phyloP scores from a whole-genome alignment of 2,797 vertebrate species.

The Urocyon cinereoargenteus region DNA sequence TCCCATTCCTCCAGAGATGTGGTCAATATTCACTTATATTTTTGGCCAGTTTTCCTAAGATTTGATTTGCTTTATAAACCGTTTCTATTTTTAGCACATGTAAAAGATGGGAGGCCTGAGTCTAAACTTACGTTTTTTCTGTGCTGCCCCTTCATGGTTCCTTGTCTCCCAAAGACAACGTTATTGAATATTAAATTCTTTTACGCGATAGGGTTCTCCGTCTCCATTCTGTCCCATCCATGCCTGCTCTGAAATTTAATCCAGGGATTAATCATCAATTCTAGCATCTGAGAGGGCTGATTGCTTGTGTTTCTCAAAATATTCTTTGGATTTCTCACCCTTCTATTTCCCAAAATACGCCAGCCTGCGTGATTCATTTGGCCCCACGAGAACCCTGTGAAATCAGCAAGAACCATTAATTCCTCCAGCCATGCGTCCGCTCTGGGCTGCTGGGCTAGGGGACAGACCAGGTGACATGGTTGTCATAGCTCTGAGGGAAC shows the following conservation, averaged over 20 bases:
- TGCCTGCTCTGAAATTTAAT: background rate
- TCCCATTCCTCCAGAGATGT: background rate
- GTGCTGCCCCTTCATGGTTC: background rate
- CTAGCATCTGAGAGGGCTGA: background rate
- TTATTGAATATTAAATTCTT: too few species aligned
- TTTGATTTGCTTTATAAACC: background rate
- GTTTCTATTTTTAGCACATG: background rate
- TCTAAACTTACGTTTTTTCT: background rate
- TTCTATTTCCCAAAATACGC: background rate
- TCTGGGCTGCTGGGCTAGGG: background rate
- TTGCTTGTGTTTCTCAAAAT: conserved; percentile 59
- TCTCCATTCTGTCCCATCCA: fast-evolving
- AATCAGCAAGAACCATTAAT: background rate
- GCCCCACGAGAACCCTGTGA: background rate
- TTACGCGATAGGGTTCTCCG: background rate
- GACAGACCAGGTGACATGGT: background rate
- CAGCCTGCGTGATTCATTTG: background rate
- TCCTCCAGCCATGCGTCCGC: background rate
- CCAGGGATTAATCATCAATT: background rate
- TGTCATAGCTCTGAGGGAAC: too few species aligned
- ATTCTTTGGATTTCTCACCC: conserved; percentile 18
- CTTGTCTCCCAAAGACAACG: background rate
- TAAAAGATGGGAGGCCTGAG: background rate
- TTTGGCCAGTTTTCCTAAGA: background rate
- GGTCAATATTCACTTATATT: background rate